Evolutionary conservation across 2,113 vertebrate genomes (phyloP), one percentile per base, ranked within the genome.

Genomic region (Petrocephalus zakoni): DNA sequence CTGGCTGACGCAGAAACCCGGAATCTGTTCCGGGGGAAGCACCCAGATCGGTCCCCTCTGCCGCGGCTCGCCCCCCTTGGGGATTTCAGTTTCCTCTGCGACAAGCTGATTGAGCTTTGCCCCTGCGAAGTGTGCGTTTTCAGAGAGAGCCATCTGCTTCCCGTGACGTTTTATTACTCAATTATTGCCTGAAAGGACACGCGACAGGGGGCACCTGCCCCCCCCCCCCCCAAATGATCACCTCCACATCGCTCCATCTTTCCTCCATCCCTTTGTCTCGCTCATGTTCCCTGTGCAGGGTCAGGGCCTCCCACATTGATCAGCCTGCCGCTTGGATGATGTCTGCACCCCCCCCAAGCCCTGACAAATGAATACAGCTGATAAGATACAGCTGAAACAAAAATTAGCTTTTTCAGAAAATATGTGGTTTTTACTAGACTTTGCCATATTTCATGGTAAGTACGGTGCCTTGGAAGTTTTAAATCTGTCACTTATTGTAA

Each of bases 251-350:
- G n/a, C 37, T 82, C 46, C 92, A 90, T 90, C 88, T 89, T 93
- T 93, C 90, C 91, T 90, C 22, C 83, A 68, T 88, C 88, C 91
- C 92, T 88, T 68, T 92, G 55, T 87, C 58, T 85, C 86, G 72
- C 46, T 21, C 37, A 47, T 58, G 78, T 83, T 81, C 53, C 19
- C 49, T 87, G 11, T 82, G 9, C 42, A 13, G 83, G 83, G 83
- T 85, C 47, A 25, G n/a, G n/a, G 10, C 11, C n/a, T 52, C 47
- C 46, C n/a, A n/a, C 11, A 85, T 34, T 25, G 51, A 25, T 85
- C 52, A 34, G 55, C 68, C 13, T 19, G 29, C 68, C 29, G 15
- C 1, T 64, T 22, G 2, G 9, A 64, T 64, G 22, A 64, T 61
- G 22, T 61, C 22, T n/a, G 56, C 8, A 8, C 58, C 58, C 56